These are phyloP conservation scores for Nephrotoma flavescens DNA, from an alignment of 2,888 invertebrate genomes.

Conservation along the genomic window DNA sequence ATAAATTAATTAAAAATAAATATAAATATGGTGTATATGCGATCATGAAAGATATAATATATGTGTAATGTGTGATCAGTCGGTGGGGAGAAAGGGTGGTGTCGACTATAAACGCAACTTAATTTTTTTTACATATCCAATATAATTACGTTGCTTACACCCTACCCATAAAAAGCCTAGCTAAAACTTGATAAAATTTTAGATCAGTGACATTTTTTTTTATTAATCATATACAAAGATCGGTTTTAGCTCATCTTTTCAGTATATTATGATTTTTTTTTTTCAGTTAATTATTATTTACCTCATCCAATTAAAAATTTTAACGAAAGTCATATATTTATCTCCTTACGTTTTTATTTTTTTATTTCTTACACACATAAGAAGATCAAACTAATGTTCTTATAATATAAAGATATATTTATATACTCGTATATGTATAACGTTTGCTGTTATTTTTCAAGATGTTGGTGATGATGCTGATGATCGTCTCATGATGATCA, in stretches of 20 bases:
- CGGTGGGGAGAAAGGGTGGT: neutral
- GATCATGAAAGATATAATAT: neutral
- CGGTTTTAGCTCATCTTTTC: neutral
- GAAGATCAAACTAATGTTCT: neutral
- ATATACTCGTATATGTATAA: neutral
- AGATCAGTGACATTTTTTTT: neutral
- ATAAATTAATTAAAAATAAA: neutral
- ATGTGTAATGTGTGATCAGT: neutral
- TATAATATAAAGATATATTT: neutral
- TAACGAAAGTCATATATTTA: conserved; percentile 3
- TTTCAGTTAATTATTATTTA: conserved; percentile 1
- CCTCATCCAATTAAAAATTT: conserved; percentile 1
- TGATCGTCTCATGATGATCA: neutral
- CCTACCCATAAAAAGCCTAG: neutral
- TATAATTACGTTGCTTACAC: neutral
- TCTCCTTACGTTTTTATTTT: neutral
- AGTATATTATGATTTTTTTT: neutral
- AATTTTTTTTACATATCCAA: neutral
- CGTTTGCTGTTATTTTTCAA: neutral
- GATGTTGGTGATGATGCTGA: neutral
- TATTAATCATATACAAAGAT: neutral
- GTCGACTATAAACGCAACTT: neutral
- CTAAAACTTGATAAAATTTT: neutral
- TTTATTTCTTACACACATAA: neutral
- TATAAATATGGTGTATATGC: neutral